phyloP scores from a whole-genome alignment of 1,140 invertebrate species.

The Eulimnadia texana region DNA sequence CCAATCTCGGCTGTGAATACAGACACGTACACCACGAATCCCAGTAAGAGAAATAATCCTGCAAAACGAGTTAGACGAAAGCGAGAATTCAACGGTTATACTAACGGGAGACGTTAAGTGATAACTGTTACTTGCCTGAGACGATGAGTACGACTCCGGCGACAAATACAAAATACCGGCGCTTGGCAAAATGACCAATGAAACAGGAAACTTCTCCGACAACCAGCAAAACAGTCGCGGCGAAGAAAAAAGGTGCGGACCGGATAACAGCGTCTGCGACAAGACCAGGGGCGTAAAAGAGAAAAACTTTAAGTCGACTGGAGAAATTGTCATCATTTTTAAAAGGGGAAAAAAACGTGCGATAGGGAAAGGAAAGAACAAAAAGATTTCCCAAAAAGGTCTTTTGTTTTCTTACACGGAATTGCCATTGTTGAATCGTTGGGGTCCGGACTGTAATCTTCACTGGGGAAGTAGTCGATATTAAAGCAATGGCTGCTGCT shows the following conservation, averaged over 20 bases:
- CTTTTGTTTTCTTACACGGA: slow-evolving; percentile 52
- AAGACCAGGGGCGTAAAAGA: slow-evolving; percentile 11
- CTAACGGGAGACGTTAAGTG: background rate
- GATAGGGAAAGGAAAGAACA: no score
- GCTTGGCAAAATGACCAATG: slow-evolving; percentile 39
- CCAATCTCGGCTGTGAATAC: slow-evolving; percentile 79
- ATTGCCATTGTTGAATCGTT: slow-evolving; percentile 75
- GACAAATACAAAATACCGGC: slow-evolving; percentile 44
- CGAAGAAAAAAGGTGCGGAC: slow-evolving; percentile 46
- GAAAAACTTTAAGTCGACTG: background rate
- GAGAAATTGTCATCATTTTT: no score
- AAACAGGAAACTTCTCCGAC: slow-evolving; percentile 46
- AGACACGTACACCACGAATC: slow-evolving; percentile 82
- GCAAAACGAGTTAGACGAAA: no score
- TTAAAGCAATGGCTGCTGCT: slow-evolving; percentile 42
- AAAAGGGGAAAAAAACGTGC: no score
- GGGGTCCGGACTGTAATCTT: slow-evolving; percentile 66
- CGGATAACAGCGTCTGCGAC: slow-evolving; percentile 49
- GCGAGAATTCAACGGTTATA: background rate
- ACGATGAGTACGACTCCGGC: slow-evolving; percentile 52
- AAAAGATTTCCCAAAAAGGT: background rate
- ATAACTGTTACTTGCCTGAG: slow-evolving; percentile 36
- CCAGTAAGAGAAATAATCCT: slow-evolving; percentile 75
- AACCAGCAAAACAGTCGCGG: slow-evolving; percentile 41
- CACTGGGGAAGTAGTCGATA: slow-evolving; percentile 71